Percentiles rank a stretch among this genome's conserved stretches.
These are phyloP conservation scores for Podocnemis expansa DNA, from an alignment of 2,113 vertebrate genomes.

Conservation along the genomic window DNA sequence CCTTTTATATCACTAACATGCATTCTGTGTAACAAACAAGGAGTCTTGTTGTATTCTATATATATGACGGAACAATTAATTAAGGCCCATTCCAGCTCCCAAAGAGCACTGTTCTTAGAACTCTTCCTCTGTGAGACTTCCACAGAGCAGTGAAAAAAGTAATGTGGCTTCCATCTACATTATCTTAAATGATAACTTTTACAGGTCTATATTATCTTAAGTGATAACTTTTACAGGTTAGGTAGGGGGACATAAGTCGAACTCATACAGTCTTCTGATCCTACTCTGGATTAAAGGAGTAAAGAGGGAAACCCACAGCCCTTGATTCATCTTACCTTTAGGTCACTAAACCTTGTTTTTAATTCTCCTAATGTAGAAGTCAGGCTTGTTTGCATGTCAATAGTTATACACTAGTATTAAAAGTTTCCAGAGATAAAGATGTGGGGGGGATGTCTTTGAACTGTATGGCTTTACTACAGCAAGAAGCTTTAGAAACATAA, in stretches of 20 bases:
- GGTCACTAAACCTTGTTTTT: not conserved
- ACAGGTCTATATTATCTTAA: too few species aligned
- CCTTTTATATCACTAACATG: too few species aligned
- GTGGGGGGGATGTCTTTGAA: not conserved
- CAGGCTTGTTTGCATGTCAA: not conserved
- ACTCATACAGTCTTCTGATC: not conserved
- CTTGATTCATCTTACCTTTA: not conserved
- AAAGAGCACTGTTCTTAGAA: not conserved
- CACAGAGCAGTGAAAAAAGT: constrained; percentile 1
- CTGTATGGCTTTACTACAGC: not conserved
- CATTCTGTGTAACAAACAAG: too few species aligned
- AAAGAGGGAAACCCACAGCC: not conserved
- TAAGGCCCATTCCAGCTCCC: not conserved
- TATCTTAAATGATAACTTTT: too few species aligned
- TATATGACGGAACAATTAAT: not conserved
- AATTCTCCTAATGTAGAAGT: not conserved
- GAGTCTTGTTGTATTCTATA: too few species aligned
- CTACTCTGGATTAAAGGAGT: not conserved
- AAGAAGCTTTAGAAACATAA: not conserved
- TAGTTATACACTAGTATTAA: not conserved
- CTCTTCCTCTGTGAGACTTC: not conserved
- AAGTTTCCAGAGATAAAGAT: fast-evolving
- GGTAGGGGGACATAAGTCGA: not conserved
- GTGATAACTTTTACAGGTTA: not conserved
- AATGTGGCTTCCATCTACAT: not conserved